phyloP scores from a whole-genome alignment of 2,888 invertebrate species.

The Podabrus alpinus region DNA sequence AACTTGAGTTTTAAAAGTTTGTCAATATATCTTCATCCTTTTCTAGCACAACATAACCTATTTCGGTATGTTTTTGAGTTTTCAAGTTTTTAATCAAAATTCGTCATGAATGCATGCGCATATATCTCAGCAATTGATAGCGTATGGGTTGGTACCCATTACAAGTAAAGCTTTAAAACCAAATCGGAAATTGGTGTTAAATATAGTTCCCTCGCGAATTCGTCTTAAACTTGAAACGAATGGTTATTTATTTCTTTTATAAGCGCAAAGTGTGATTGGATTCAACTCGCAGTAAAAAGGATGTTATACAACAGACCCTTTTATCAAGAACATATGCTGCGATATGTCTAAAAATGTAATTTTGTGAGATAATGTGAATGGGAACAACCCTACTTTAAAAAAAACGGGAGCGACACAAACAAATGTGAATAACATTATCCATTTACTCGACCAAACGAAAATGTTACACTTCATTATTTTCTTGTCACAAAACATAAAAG shows the following conservation, averaged over 20 bases:
- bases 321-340: constrained; percentile 55
- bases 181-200: constrained; percentile 21
- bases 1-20: constrained; percentile 42
- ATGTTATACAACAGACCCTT: constrained; percentile 33
- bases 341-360: constrained; percentile 55
- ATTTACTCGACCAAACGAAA: constrained; percentile 51
- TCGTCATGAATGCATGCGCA: background rate
- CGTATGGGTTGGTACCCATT: background rate
- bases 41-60: background rate
- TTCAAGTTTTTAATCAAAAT: background rate
- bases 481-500: background rate
- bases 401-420: constrained; percentile 53
- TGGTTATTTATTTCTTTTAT: constrained; percentile 26
- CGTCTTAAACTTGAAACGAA: constrained; percentile 22
- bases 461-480: constrained; percentile 17
- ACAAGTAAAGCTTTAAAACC: background rate
- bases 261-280: constrained; percentile 23
- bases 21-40: constrained; percentile 32
- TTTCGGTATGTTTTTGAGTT: no score
- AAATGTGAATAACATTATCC: constrained; percentile 57
- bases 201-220: constrained; percentile 24
- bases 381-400: constrained; percentile 48
- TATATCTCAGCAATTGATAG: background rate
- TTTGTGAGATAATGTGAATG: constrained; percentile 52
- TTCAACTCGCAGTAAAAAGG: constrained; percentile 18